Evolutionary conservation across 2,888 invertebrate species (phyloP).

Genomic region (Gastrophysa polygoni): DNA sequence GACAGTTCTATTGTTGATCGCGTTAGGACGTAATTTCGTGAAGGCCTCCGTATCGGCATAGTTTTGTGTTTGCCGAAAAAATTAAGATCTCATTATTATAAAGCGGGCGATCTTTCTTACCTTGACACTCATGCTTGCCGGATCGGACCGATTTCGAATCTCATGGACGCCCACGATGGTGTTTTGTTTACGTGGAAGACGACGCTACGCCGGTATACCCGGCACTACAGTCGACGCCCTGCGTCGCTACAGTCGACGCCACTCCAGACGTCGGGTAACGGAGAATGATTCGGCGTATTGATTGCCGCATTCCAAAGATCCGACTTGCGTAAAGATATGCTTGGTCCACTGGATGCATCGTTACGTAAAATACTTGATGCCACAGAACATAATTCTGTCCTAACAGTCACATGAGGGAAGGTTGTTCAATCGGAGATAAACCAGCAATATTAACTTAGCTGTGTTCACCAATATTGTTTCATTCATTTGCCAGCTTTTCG

Average conservation of each 20-base stretch:
- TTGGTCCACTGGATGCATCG: too few relatives aligned
- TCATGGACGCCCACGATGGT: not conserved
- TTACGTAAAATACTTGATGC: too few relatives aligned
- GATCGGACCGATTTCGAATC: not conserved
- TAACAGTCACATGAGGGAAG: too few relatives aligned
- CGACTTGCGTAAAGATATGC: too few relatives aligned
- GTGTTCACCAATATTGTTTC: too few relatives aligned
- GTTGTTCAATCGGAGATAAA: too few relatives aligned
- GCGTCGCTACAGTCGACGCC: constrained; percentile 38
- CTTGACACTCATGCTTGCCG: constrained; percentile 40
- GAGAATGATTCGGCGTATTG: constrained; percentile 10
- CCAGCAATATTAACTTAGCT: too few relatives aligned
- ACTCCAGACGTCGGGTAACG: constrained; percentile 36
- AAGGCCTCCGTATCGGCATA: not conserved
- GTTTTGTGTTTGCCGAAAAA: constrained; percentile 18
- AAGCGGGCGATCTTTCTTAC: constrained; percentile 27
- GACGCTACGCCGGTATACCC: constrained; percentile 19
- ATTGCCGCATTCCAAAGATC: constrained; percentile 2
- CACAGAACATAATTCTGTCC: too few relatives aligned
- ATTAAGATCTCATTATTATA: constrained; percentile 14
- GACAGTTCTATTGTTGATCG: not conserved
- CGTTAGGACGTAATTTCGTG: not conserved
- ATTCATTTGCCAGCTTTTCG: too few relatives aligned
- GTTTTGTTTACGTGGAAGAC: constrained; percentile 11
- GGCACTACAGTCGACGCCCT: constrained; percentile 43